Evolutionary conservation across 2,113 vertebrate species (phyloP).

Genomic region (Nettapus auritus): DNA sequence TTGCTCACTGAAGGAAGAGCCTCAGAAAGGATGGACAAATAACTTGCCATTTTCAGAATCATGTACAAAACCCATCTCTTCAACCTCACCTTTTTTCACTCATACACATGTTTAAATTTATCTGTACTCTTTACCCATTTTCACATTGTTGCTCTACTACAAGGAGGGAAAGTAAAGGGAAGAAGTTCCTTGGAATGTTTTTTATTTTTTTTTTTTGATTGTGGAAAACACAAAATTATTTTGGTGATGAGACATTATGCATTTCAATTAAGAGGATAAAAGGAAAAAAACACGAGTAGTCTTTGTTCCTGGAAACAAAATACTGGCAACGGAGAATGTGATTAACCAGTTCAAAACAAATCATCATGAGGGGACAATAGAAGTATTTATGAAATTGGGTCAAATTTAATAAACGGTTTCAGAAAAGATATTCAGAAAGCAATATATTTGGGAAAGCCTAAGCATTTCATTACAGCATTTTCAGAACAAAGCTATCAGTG

Average conservation of each 20-base stretch:
- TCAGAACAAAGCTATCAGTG: background rate
- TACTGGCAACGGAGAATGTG: constrained; percentile 13
- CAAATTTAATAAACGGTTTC: constrained; percentile 29
- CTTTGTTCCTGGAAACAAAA: constrained; percentile 41
- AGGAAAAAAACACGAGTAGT: constrained; percentile 9
- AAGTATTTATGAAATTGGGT: constrained; percentile 27
- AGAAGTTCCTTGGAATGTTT: background rate
- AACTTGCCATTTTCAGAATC: background rate
- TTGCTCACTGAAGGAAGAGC: background rate
- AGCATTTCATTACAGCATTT: background rate
- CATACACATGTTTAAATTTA: fast-evolving
- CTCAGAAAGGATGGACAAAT: background rate
- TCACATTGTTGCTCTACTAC: background rate
- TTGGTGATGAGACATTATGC: constrained; percentile 3
- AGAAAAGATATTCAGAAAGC: background rate
- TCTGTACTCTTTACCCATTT: background rate
- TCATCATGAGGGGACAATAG: background rate
- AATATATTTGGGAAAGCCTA: constrained; percentile 6
- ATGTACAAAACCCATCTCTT: background rate
- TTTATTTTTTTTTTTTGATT: background rate
- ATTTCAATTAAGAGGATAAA: constrained; percentile 32
- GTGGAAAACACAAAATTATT: background rate
- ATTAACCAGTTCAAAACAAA: constrained; percentile 30
- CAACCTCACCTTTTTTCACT: background rate
- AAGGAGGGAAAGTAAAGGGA: background rate